phyloP scores from a whole-genome alignment of 2,113 vertebrate genomes.

The Microcebus lehilahytsara region DNA sequence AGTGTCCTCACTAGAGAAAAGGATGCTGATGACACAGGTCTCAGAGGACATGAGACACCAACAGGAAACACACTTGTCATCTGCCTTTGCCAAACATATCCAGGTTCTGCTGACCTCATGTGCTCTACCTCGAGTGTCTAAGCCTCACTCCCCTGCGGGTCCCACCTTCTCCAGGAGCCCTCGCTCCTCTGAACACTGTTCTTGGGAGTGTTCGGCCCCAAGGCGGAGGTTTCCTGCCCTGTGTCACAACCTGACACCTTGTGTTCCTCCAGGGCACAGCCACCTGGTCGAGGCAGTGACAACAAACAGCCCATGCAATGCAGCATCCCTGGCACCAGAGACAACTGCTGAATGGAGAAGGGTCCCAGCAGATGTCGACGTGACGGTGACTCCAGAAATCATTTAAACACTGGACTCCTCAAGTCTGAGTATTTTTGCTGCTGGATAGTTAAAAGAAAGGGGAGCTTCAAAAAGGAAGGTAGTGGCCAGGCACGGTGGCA shows the following conservation, averaged over 20 bases:
- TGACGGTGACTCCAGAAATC: not conserved
- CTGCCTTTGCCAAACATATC: not conserved
- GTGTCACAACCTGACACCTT: rapidly evolving
- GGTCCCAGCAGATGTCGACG: not conserved
- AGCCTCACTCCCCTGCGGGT: not conserved
- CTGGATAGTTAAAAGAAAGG: not conserved
- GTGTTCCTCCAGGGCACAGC: not conserved
- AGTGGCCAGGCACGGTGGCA: not conserved
- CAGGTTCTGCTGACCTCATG: not conserved
- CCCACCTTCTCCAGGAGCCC: not conserved
- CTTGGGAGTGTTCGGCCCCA: not conserved
- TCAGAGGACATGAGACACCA: not conserved
- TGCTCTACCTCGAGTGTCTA: rapidly evolving
- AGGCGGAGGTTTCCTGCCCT: not conserved
- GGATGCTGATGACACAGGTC: too few relatives aligned
- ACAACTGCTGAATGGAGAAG: too few relatives aligned
- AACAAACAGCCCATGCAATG: not conserved
- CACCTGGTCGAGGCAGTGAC: rapidly evolving
- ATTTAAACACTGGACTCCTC: not conserved
- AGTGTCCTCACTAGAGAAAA: not conserved
- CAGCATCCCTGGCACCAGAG: not conserved
- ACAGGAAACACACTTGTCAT: not conserved
- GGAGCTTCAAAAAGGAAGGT: not conserved
- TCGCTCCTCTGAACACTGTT: not conserved
- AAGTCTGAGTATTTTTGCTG: not conserved